phyloP scores from a whole-genome alignment of 2,888 invertebrate genomes.

The Lissonota sp. region DNA sequence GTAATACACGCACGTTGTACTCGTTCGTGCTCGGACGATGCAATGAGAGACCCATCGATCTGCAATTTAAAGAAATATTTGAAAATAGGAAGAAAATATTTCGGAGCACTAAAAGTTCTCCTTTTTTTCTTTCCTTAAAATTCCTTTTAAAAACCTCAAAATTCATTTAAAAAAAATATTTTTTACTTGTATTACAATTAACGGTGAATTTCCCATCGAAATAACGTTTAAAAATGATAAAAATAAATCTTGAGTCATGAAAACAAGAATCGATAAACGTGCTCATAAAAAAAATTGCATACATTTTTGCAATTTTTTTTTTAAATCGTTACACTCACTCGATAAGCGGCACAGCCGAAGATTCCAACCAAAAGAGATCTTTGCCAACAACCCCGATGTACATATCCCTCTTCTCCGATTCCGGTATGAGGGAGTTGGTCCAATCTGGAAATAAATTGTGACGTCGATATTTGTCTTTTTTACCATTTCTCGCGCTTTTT shows the following conservation, averaged over 20 bases:
- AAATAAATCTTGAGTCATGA: background rate
- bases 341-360: slow-evolving; percentile 78
- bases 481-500: background rate
- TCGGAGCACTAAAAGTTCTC: no score
- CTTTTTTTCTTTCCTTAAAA: no score
- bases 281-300: slow-evolving; percentile 26
- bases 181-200: slow-evolving; percentile 15
- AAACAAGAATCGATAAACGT: slow-evolving; percentile 27
- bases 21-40: slow-evolving; percentile 79
- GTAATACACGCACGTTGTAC: slow-evolving; percentile 79
- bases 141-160: no score
- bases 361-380: slow-evolving; percentile 81
- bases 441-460: slow-evolving; percentile 73
- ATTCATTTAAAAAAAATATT: background rate
- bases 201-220: no score
- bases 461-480: slow-evolving; percentile 16
- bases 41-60: slow-evolving; percentile 79
- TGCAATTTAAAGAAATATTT: slow-evolving; percentile 50
- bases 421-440: slow-evolving; percentile 78
- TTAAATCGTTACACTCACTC: slow-evolving; percentile 73
- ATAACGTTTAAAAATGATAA: no score
- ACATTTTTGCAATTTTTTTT: slow-evolving; percentile 32
- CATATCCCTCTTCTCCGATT: slow-evolving; percentile 79
- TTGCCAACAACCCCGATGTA: slow-evolving; percentile 80
- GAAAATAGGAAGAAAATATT: no score